Evolutionary conservation across 2,797 vertebrate species (phyloP).

Genomic region (Eulemur mongoz): DNA sequence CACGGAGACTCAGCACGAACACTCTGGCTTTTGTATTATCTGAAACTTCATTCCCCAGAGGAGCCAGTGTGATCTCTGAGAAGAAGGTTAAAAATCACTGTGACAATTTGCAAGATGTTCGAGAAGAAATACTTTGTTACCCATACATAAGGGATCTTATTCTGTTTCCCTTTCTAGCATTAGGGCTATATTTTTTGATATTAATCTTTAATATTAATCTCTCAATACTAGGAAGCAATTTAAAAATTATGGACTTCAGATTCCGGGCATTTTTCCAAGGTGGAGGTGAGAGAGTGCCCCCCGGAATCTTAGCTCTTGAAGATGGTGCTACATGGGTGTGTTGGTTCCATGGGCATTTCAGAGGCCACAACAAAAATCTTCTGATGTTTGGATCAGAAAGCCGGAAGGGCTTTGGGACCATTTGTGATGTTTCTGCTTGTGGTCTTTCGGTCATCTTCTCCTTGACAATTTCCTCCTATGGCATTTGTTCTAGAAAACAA

Average conservation of each 20-base stretch:
- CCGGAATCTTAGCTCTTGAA: not conserved
- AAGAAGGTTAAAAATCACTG: constrained; percentile 30
- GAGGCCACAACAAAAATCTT: not conserved
- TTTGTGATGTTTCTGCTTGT: not conserved
- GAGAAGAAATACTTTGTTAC: not conserved
- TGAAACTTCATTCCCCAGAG: constrained; percentile 36
- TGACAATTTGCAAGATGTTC: constrained; percentile 33
- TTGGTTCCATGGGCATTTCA: not conserved
- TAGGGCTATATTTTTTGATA: not conserved
- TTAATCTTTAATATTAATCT: not conserved
- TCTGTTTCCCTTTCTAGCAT: not conserved
- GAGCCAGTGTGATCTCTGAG: not conserved
- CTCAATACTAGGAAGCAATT: not conserved
- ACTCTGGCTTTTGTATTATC: constrained; percentile 58
- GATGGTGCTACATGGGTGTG: not conserved
- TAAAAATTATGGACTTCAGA: not conserved
- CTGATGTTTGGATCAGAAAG: not conserved
- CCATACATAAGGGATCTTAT: not conserved
- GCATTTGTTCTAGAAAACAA: constrained; percentile 33
- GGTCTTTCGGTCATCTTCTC: not conserved
- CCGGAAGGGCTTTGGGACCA: not conserved
- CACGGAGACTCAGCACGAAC: constrained; percentile 11
- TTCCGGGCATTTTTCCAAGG: not conserved
- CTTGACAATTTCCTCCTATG: not conserved
- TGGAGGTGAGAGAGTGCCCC: not conserved